Evolutionary conservation across 2,888 invertebrate species (phyloP).

Genomic region (Syritta pipiens): DNA sequence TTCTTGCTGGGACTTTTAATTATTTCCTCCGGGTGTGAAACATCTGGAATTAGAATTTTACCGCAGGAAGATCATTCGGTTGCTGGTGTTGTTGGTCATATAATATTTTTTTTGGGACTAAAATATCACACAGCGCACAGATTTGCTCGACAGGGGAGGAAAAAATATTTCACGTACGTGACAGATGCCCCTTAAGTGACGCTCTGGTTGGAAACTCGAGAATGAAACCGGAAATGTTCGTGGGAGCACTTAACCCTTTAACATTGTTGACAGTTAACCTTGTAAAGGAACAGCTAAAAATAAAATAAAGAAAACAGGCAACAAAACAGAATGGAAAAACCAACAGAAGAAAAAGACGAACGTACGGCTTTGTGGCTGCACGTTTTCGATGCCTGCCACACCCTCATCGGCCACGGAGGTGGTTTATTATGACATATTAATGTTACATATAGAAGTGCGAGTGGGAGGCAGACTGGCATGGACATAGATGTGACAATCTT

Average conservation of each 20-base stretch:
- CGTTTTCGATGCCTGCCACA: conserved; percentile 52
- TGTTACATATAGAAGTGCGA: conserved; percentile 38
- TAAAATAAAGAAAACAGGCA: background rate
- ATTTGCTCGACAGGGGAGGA: conserved; percentile 37
- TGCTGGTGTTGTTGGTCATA: conserved; percentile 33
- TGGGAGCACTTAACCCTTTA: conserved; percentile 36
- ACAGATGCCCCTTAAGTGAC: conserved; percentile 54
- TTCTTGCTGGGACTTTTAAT: conserved; percentile 31
- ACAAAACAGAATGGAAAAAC: conserved; percentile 1
- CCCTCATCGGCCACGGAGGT: conserved; percentile 24
- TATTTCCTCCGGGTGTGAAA: conserved; percentile 5
- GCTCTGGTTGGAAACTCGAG: background rate
- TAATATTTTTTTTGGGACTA: conserved; percentile 22
- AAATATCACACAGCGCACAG: conserved; percentile 34
- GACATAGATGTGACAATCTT: conserved; percentile 21
- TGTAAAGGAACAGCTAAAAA: background rate
- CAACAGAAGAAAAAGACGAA: background rate
- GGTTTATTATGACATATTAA: conserved; percentile 66
- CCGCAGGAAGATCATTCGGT: conserved; percentile 17
- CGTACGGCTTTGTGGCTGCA: conserved; percentile 47
- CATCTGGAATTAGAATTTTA: conserved; percentile 49
- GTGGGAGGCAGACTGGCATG: conserved; percentile 12
- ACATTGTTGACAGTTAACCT: too few species aligned
- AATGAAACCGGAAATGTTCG: conserved; percentile 2
- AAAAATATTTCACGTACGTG: conserved; percentile 63